Evolutionary conservation across 1,140 invertebrate genomes (phyloP), one percentile per base, ranked within the genome.

Genomic region (Trichonephila clavipes): DNA sequence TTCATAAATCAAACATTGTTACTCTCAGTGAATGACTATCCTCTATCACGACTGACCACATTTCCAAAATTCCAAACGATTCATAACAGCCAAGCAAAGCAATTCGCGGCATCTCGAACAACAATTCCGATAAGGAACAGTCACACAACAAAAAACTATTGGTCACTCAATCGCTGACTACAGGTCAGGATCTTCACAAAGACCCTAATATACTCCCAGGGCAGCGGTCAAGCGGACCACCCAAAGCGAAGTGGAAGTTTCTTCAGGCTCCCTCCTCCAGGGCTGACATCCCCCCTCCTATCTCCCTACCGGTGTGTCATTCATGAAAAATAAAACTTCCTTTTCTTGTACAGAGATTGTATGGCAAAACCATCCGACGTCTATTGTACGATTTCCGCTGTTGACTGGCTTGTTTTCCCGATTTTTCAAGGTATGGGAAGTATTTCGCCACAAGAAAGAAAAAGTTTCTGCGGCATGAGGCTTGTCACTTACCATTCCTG

Each of bases 151-250:
- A 85, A 28, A 85, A 77, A 28, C 72, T 28, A 85, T 58, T 14
- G 82, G n/a, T 18, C 21, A 24, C 7, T 24, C 12, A 82, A 51
- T 44, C 34, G 34, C 18, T 44, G 14, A 85, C 58, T 12, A 58
- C 8, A 1, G 21, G 51, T n/a, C n/a, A 24, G 51, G 19, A 40
- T 77, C 28, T 77, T 34, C 3, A 40, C 28, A 77, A 77, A 24
- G n/a, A 66, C 66, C n/a, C 28, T 21, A 87, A 12, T 19, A 61
- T 59, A 62, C 51, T 62, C 59, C n/a, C 19, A 28, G 85, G 85
- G 21, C 85, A 62, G 59, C 34, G 85, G 85, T 87, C 85, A 87
- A 83, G 85, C 24, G 59, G 85, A 87, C 85, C 85, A 62, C 85
- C 85, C 85, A 87, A 61, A 87, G 85, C 28, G 85, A 87, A 8